Percentiles rank a stretch among this genome's conserved stretches.
These are phyloP conservation scores for Ondatra zibethicus DNA, from an alignment of 2,113 vertebrate species.

Conservation along the genomic window DNA sequence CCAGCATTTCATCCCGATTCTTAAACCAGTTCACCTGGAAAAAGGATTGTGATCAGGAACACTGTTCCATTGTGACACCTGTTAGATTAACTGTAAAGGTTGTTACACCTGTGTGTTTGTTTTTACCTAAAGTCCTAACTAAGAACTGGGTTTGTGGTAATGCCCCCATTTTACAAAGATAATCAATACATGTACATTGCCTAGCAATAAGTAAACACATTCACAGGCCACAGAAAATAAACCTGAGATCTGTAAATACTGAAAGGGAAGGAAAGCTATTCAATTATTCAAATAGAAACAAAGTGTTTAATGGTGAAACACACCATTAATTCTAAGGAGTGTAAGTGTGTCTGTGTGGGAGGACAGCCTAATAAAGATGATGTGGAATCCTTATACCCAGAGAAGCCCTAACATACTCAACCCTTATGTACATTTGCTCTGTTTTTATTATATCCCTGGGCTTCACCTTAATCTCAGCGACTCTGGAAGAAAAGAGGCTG, in stretches of 20 bases:
- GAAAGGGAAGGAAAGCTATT: not conserved
- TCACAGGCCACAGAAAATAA: not conserved
- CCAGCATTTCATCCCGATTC: constrained; percentile 97
- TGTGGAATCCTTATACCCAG: not conserved
- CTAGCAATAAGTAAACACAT: not conserved
- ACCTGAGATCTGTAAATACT: not conserved
- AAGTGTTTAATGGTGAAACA: not conserved
- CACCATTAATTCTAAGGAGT: not conserved
- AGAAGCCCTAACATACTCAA: not conserved
- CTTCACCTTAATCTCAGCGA: constrained; percentile 98
- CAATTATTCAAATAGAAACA: not conserved
- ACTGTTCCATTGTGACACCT: not conserved
- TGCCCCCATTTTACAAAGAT: not conserved
- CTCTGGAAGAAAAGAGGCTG: constrained; percentile 97
- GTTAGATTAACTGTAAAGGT: not conserved
- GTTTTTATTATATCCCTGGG: not conserved
- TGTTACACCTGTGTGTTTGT: not conserved
- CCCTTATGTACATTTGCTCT: not conserved
- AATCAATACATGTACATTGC: not conserved
- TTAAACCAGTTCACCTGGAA: constrained; percentile 99
- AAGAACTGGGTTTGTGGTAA: not conserved
- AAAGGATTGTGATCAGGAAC: constrained; percentile 3
- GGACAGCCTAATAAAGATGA: not conserved
- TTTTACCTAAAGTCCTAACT: constrained; percentile 14
- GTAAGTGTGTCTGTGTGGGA: not conserved